Base-by-base conservation (phyloP, 2,113 vertebrate species). In the Labrus mixtus region DNA sequence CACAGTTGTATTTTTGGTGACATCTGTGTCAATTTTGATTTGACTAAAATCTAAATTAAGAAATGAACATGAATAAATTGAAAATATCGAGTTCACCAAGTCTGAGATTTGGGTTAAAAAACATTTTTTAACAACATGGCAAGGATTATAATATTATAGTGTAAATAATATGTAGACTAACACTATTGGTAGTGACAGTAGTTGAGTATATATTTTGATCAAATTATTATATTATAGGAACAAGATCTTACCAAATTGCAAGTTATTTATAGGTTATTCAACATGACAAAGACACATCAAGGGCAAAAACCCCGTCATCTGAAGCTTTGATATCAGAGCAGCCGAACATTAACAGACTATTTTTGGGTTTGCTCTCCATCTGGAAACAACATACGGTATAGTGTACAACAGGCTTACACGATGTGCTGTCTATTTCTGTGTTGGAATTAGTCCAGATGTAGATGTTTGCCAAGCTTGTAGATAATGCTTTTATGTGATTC, bases 401-500 rank as follows among this genome's bases (percentile, higher is more conserved):
- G 11, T 10, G 12, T 43, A 53, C 48, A 74, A 22, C 60, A 62
- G 50, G 39, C 23, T n/a, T 25, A 45, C 46, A 62, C n/a, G 60
- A 76, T 53, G 64, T 68, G 48, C 39, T 61, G 73, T 61, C 78
- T 75, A 8, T 37, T 16, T 78, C 17, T 29, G 11, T 62, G 53
- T 51, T 85, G 82, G 81, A 86, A 45, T n/a, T 16, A 36, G 43
- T 85, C 71, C 78, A 86, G 64, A 60, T 59, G 11, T 33, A 75
- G 46, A 63, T 36, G 56, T 79, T 77, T 86, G 86, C 80, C 76
- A 89, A 78, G 80, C 74, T 22, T 77, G 74, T 43, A 48, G 79
- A 84, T 81, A 69, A 78, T 71, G 55, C 53, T 78, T 88, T 90
- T 75, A 89, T 85, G 66, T 66, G 23, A 37, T 29, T 12, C 63